phyloP scores from a whole-genome alignment of 2,113 vertebrate genomes.

The Tapirus terrestris region DNA sequence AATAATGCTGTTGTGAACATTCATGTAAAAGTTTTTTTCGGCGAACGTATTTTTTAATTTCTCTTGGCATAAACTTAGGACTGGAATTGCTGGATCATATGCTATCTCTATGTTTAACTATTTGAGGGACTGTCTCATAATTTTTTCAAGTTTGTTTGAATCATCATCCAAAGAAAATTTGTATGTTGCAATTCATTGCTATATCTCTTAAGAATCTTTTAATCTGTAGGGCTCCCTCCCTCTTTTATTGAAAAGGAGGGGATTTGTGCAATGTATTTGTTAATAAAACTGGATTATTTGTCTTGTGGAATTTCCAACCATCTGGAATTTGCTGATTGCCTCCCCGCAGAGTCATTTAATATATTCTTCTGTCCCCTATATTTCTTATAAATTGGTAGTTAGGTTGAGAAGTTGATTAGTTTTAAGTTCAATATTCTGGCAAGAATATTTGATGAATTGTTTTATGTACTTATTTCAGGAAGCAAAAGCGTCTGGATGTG shows the following conservation, averaged over 20 bases:
- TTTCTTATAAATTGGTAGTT: background rate
- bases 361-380: background rate
- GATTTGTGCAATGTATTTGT: background rate
- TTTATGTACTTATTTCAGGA: background rate
- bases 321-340: background rate
- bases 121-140: background rate
- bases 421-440: background rate
- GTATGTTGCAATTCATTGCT: background rate
- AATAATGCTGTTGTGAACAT: background rate
- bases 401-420: background rate
- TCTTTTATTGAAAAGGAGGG: no score
- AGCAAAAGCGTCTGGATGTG: background rate
- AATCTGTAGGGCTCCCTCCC: background rate
- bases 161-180: background rate
- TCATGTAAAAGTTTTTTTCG: background rate
- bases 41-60: background rate
- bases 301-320: background rate
- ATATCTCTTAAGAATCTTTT: background rate
- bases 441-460: background rate
- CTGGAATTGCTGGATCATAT: background rate
- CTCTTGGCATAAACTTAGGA: background rate
- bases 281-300: slow-evolving; percentile 19
- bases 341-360: background rate
- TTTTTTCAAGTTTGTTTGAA: background rate
- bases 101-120: background rate